Evolutionary conservation across 2,888 invertebrate genomes (phyloP).

Genomic region (Opisthograptis luteolata): DNA sequence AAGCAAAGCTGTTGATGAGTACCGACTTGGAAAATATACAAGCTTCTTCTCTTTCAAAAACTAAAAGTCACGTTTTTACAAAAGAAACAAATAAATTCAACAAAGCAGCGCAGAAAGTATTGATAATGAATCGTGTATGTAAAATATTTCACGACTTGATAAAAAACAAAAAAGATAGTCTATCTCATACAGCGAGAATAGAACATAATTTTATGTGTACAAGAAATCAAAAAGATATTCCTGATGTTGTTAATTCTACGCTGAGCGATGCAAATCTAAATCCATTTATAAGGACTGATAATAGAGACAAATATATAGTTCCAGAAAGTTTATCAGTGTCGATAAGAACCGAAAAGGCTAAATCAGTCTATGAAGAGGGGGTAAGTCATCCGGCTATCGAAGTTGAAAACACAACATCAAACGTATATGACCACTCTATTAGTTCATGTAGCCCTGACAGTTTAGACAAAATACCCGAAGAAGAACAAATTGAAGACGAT

Average conservation of each 20-base stretch:
- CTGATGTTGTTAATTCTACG: constrained; percentile 79
- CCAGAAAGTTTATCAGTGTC: constrained; percentile 73
- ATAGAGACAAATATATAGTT: constrained; percentile 64
- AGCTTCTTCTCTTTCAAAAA: constrained; percentile 37
- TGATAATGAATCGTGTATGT: constrained; percentile 64
- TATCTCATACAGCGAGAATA: constrained; percentile 30
- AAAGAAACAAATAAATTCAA: constrained; percentile 51
- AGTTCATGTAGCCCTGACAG: constrained; percentile 43
- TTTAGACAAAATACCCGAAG: constrained; percentile 47
- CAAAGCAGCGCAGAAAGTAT: constrained; percentile 56
- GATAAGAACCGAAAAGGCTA: constrained; percentile 61
- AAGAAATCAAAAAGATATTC: constrained; percentile 62
- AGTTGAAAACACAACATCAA: constrained; percentile 24
- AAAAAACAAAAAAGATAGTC: constrained; percentile 38
- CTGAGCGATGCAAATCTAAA: constrained; percentile 57
- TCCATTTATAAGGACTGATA: constrained; percentile 52
- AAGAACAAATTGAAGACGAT: constrained; percentile 52
- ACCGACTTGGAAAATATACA: constrained; percentile 48
- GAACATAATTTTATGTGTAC: constrained; percentile 34
- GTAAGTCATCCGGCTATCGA: constrained; percentile 11
- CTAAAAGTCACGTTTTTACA: constrained; percentile 26
- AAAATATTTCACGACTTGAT: constrained; percentile 55
- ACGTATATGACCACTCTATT: constrained; percentile 28
- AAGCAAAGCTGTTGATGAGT: constrained; percentile 69
- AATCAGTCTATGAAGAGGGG: constrained; percentile 33